Evolutionary conservation across 2,888 invertebrate species (phyloP).

Genomic region (Pseudeuparius sepicola): DNA sequence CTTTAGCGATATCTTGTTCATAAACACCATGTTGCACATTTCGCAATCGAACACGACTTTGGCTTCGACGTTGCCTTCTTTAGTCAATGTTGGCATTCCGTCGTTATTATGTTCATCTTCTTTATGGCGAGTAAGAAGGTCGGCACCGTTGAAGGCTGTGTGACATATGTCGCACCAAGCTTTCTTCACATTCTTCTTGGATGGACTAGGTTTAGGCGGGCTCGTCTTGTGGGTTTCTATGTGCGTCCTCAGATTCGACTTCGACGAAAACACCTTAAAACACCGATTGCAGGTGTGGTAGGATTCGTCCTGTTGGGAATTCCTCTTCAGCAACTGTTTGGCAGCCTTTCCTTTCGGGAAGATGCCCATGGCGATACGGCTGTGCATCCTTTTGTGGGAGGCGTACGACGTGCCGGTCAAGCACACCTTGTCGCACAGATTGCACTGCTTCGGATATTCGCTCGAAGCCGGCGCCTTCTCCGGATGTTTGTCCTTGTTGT

Average conservation of each 20-base stretch:
- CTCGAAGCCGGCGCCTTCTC: slow-evolving; percentile 22
- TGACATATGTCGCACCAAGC: slow-evolving; percentile 56
- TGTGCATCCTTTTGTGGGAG: slow-evolving; percentile 35
- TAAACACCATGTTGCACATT: slow-evolving; percentile 39
- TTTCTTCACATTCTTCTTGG: slow-evolving; percentile 28
- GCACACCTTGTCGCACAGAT: slow-evolving; percentile 31
- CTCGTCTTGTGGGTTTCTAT: slow-evolving; percentile 42
- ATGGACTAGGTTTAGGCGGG: slow-evolving; percentile 31
- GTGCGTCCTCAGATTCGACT: slow-evolving; percentile 38
- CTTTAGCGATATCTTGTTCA: slow-evolving; percentile 35
- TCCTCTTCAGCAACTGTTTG: slow-evolving; percentile 12
- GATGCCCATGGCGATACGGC: slow-evolving; percentile 21
- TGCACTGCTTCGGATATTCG: slow-evolving; percentile 32
- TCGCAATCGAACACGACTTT: slow-evolving; percentile 35
- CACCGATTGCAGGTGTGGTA: slow-evolving; percentile 41
- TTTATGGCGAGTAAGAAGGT: slow-evolving; percentile 47
- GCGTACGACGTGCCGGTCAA: slow-evolving; percentile 30
- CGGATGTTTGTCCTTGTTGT: slow-evolving; percentile 32
- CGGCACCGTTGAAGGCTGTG: slow-evolving; percentile 45
- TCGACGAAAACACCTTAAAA: slow-evolving; percentile 41
- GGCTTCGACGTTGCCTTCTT: slow-evolving; percentile 21
- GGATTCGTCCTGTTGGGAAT: slow-evolving; percentile 30
- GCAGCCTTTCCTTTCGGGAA: slow-evolving; percentile 10
- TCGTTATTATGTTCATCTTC: slow-evolving; percentile 37
- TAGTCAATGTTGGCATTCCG: slow-evolving; percentile 16